These are phyloP conservation scores for Sylvilagus bachmani DNA, from an alignment of 2,113 vertebrate species.

Conservation along the genomic window DNA sequence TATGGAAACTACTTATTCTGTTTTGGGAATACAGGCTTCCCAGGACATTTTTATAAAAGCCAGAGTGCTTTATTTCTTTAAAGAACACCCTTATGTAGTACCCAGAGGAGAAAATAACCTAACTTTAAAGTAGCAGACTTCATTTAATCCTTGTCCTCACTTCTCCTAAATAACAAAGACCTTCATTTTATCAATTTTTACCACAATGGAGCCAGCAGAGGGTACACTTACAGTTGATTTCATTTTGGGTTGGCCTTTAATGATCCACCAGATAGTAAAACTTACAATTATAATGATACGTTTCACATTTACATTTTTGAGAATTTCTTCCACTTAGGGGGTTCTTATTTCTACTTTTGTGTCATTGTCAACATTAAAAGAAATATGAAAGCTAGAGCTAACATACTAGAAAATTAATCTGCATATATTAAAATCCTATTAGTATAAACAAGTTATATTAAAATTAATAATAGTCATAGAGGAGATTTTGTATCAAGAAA, in stretches of 20 bases:
- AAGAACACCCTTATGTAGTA: constrained; percentile 69
- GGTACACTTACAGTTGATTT: background rate
- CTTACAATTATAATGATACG: background rate
- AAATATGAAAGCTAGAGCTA: background rate
- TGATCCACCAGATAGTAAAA: background rate
- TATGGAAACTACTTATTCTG: constrained; percentile 38
- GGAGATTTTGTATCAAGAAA: background rate
- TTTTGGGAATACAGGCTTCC: background rate
- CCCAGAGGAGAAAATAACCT: constrained; percentile 57
- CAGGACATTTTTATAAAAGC: constrained; percentile 63
- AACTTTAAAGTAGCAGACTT: constrained; percentile 77
- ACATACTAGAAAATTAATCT: background rate
- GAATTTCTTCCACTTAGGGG: background rate
- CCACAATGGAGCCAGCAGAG: background rate
- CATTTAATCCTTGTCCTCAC: constrained; percentile 16
- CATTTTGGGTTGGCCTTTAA: constrained; percentile 17
- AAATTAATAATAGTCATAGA: background rate
- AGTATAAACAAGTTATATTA: background rate
- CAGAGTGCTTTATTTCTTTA: constrained; percentile 62
- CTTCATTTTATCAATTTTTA: background rate
- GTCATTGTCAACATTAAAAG: background rate
- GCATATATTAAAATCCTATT: background rate
- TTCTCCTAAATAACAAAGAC: background rate
- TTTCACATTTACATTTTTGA: background rate
- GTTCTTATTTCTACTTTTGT: background rate